phyloP scores from a whole-genome alignment of 2,888 invertebrate species.

The Vandiemenella viatica region DNA sequence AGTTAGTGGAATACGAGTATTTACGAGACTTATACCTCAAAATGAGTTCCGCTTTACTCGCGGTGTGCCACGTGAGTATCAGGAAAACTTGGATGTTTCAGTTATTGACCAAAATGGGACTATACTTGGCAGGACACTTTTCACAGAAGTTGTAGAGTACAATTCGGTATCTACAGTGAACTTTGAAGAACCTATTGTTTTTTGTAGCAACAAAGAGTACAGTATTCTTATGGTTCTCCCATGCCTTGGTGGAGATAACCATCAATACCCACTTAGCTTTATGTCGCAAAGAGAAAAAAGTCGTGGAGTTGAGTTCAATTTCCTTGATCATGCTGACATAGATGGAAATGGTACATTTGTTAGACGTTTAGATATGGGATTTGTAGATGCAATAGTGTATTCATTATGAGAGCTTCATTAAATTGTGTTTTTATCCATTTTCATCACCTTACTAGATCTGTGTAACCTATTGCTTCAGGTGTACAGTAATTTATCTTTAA shows the following conservation, averaged over 20 bases:
- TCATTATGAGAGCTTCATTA: conserved; percentile 3
- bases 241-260: not conserved
- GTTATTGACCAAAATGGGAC: conserved; percentile 6
- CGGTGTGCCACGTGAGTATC: conserved; percentile 1
- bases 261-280: conserved; percentile 13
- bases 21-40: conserved; percentile 13
- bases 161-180: conserved; percentile 9
- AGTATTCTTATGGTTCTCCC: conserved; percentile 11
- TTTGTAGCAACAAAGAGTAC: conserved; percentile 8
- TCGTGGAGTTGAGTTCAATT: conserved; percentile 11
- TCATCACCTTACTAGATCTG: too few species aligned
- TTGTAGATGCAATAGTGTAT: conserved; percentile 13
- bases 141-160: conserved; percentile 12
- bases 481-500: too few species aligned
- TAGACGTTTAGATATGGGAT: conserved; percentile 14
- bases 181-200: conserved; percentile 9
- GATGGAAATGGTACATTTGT: conserved; percentile 10
- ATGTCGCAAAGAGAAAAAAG: conserved; percentile 10
- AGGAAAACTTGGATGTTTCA: conserved; percentile 13
- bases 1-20: conserved; percentile 11
- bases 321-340: conserved; percentile 12
- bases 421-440: too few species aligned
- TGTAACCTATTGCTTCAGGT: too few species aligned
- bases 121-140: conserved; percentile 7
- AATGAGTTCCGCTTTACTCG: conserved; percentile 9